Conservation (phyloP, 1,140 invertebrate species). For the Sycophaga agraensis region DNA sequence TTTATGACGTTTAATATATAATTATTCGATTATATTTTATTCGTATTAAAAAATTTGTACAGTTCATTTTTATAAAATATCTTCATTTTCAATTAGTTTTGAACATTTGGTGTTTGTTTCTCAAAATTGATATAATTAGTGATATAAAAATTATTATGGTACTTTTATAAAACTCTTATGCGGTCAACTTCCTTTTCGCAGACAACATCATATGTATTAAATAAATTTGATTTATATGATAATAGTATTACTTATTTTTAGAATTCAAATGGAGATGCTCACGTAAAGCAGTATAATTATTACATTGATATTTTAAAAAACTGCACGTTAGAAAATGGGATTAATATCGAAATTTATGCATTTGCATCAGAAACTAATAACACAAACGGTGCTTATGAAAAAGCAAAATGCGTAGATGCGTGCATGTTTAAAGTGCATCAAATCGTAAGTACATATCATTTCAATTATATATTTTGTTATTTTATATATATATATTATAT, state of each 20-base stretch:
- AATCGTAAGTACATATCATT: slow-evolving; percentile 8
- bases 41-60: neutral
- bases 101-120: neutral
- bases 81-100: neutral
- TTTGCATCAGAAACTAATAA: neutral
- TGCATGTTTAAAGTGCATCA: slow-evolving; percentile 8
- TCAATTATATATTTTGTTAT: too few relatives aligned
- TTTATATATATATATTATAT: too few relatives aligned
- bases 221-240: neutral
- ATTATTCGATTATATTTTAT: neutral
- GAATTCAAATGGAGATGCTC: neutral
- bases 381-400: neutral
- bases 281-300: neutral
- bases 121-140: neutral
- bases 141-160: neutral
- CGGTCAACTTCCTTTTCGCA: too few relatives aligned
- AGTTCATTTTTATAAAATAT: neutral
- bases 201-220: too few relatives aligned
- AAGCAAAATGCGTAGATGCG: slow-evolving; percentile 3
- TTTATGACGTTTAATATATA: neutral
- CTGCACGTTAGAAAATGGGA: neutral
- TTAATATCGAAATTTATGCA: neutral
- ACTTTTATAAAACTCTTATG: neutral
- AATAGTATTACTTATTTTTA: neutral
- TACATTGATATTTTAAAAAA: slow-evolving; percentile 11